A percentile compares a stretch with the other conserved stretches of the same genome.
phyloP scores from a whole-genome alignment of 2,888 invertebrate species.

The Epinotia nisella region DNA sequence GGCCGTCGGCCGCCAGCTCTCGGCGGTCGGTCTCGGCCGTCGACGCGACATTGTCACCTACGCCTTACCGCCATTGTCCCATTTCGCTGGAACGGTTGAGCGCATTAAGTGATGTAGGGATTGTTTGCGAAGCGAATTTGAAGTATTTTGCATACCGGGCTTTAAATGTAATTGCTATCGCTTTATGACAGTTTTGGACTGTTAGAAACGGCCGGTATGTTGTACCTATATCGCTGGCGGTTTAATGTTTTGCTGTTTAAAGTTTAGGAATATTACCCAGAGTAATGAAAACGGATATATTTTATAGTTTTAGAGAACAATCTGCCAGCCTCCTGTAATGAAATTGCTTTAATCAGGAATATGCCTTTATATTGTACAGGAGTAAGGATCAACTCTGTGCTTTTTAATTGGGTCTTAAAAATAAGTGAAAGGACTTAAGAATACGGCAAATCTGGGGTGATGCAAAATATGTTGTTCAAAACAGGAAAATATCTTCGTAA shows the following conservation, averaged over 20 bases:
- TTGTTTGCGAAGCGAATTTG: constrained; percentile 18
- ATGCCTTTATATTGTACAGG: too few species aligned
- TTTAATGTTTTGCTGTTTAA: background rate
- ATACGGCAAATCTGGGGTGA: too few species aligned
- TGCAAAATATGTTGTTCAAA: too few species aligned
- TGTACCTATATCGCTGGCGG: background rate
- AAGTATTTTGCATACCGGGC: constrained; percentile 31
- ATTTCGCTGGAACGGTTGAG: constrained; percentile 4
- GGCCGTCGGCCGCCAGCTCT: background rate
- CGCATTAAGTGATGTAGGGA: constrained; percentile 20
- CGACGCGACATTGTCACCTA: constrained; percentile 34
- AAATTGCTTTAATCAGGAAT: too few species aligned
- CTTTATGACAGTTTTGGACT: constrained; percentile 20
- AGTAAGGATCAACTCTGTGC: too few species aligned
- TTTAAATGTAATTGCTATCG: constrained; percentile 31
- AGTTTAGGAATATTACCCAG: background rate
- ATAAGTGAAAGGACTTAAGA: too few species aligned
- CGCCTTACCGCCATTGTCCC: constrained; percentile 18
- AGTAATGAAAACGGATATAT: background rate
- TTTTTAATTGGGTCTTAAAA: too few species aligned
- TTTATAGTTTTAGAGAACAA: background rate
- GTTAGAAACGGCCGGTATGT: constrained; percentile 2
- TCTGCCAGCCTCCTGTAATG: too few species aligned
- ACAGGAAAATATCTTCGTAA: too few species aligned
- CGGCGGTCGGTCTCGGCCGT: background rate